Evolutionary conservation across 2,113 vertebrate genomes (phyloP).

Genomic region (Rynchops niger): DNA sequence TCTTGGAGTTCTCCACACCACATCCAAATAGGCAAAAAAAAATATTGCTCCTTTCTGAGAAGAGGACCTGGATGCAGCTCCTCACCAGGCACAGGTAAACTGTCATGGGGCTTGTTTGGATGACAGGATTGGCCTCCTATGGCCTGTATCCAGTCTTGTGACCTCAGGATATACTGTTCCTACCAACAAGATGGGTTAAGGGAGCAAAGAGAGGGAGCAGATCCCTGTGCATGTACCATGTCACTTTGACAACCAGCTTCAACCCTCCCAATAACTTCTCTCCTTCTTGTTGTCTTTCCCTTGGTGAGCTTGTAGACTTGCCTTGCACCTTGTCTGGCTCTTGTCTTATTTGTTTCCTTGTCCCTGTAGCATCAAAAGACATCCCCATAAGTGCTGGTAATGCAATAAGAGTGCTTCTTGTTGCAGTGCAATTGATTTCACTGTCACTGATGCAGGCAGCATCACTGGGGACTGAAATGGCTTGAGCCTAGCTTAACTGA

Average conservation of each 20-base stretch:
- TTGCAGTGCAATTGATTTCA: conserved; percentile 31
- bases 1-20: not conserved
- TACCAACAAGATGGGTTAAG: not conserved
- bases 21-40: not conserved
- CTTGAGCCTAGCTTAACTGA: conserved; percentile 14
- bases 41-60: not conserved
- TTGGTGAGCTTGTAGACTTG: not conserved
- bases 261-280: not conserved
- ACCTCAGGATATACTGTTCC: not conserved
- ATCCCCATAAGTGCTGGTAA: not conserved
- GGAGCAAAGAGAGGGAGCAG: not conserved
- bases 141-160: not conserved
- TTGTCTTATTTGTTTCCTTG: not conserved
- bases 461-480: not conserved
- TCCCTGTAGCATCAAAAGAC: not conserved
- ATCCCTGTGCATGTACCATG: not conserved
- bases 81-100: not conserved
- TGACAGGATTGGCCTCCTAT: not conserved
- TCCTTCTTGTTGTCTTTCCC: not conserved
- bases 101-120: not conserved
- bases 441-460: not conserved
- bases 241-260: not conserved
- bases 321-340: not conserved
- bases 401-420: not conserved
- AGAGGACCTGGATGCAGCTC: not conserved